Evolutionary conservation across 2,797 vertebrate species (phyloP), one percentile per base, ranked within the genome.

Genomic region (Halcyon leucocephala): DNA sequence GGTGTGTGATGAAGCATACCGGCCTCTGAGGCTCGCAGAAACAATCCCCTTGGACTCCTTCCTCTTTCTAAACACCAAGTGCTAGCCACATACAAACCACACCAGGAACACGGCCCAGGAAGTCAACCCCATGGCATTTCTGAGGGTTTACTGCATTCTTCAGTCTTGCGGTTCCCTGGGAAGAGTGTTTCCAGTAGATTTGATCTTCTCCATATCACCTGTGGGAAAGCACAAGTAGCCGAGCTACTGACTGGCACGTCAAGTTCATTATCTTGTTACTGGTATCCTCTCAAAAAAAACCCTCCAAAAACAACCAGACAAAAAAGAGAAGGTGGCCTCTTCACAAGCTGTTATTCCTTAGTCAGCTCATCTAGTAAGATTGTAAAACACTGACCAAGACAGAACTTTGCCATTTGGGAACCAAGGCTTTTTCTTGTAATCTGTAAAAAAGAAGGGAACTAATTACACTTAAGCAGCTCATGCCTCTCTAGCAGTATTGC

Each of bases 201-300:
- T 83, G 26, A 26, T 69, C 39, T 87, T 51, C 81, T 88, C 81
- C 35, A 3, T n/a, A 46, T 28, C 20, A 33, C 22, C 71, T 60
- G 10, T 12, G 46, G 51, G 35, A 67, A 60, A 52, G 29, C 33
- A 61, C 42, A 80, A 93, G 70, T 39, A 65, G 48, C 24, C 1
- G 1, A 44, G 58, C 25, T 67, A 83, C 49, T 42, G 42, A 73
- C 18, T 42, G 64, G 48, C 57, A 81, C 46, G 57, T 60, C 39
- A 33, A 65, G 52, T 48, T 91, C 20, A 37, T 71, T 57, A 28
- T 42, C 19, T 66, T 18, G 2, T 39, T 58, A 25, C 31, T 20
- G n/a, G 35, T 60, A 70, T 37, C 14, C 42, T 60, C 35, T 39
- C n/a, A 31, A 73, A 29, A 72, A 31, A 2, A 0, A 7, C 0